Evolutionary conservation across 1,140 invertebrate species (phyloP).

Genomic region (Drosophila serrata): DNA sequence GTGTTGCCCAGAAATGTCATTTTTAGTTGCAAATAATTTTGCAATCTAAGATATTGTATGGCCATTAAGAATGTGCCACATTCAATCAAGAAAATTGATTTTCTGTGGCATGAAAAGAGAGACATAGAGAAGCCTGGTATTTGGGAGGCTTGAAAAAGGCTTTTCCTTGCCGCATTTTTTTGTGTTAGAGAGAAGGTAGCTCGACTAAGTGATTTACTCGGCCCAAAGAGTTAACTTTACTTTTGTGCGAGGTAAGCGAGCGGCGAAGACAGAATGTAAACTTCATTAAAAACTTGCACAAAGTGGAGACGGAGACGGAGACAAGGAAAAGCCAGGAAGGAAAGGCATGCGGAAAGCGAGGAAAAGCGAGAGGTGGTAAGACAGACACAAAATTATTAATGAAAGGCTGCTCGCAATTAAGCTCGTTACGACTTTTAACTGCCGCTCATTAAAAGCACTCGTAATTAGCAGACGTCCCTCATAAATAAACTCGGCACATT

Average conservation of each 20-base stretch:
- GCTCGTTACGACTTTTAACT: constrained; percentile 73
- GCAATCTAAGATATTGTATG: constrained; percentile 26
- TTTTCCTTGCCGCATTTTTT: constrained; percentile 1
- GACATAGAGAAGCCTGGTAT: not conserved
- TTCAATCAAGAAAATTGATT: constrained; percentile 28
- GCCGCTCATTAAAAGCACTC: constrained; percentile 63
- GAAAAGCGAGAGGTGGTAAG: constrained; percentile 9
- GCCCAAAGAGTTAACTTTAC: constrained; percentile 3
- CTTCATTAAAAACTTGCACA: constrained; percentile 77
- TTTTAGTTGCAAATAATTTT: constrained; percentile 43
- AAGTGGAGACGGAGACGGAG: constrained; percentile 30
- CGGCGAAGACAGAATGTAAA: constrained; percentile 60
- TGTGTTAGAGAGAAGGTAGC: not conserved
- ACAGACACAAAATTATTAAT: constrained; percentile 69
- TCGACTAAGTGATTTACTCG: constrained; percentile 27
- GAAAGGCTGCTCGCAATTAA: constrained; percentile 74
- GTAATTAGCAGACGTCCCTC: constrained; percentile 71
- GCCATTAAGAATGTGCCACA: constrained; percentile 25
- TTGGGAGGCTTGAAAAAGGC: not conserved
- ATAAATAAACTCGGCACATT: constrained; percentile 64
- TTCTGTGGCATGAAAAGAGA: not conserved
- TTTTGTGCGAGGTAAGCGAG: constrained; percentile 28
- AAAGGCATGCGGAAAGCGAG: not conserved
- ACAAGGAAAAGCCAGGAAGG: constrained; percentile 3
- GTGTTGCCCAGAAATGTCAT: constrained; percentile 1